Evolutionary conservation across 2,113 vertebrate genomes (phyloP).

Genomic region (Budorcas taxicolor): DNA sequence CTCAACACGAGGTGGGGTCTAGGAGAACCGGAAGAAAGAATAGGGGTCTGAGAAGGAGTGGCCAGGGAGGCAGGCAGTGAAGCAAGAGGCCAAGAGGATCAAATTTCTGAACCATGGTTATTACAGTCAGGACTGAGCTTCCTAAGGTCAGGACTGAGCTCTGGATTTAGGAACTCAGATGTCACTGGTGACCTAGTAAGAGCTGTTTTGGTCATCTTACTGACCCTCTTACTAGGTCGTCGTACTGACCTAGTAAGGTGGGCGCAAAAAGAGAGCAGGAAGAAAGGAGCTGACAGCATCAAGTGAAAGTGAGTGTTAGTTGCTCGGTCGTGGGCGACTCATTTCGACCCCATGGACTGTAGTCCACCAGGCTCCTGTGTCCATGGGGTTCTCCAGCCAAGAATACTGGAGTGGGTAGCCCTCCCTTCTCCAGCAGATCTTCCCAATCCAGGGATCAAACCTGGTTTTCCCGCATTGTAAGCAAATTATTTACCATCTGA

Average conservation of each 20-base stretch:
- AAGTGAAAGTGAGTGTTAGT: not conserved
- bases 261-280: not conserved
- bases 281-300: accelerated
- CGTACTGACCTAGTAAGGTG: not conserved
- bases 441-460: not conserved
- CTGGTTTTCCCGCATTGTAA: not conserved
- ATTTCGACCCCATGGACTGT: not conserved
- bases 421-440: not conserved
- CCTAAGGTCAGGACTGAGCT: not conserved
- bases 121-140: not conserved
- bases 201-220: not conserved
- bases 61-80: not conserved
- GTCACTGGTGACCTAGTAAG: not conserved
- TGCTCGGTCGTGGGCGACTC: accelerated
- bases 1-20: too few relatives aligned
- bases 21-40: not conserved
- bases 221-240: not conserved
- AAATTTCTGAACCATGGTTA: not conserved
- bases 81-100: too few relatives aligned
- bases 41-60: too few relatives aligned
- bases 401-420: not conserved
- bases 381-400: not conserved
- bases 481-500: not conserved
- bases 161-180: not conserved
- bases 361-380: not conserved